Evolutionary conservation across 2,888 invertebrate species (phyloP).

Genomic region (Xiphydria camelus): DNA sequence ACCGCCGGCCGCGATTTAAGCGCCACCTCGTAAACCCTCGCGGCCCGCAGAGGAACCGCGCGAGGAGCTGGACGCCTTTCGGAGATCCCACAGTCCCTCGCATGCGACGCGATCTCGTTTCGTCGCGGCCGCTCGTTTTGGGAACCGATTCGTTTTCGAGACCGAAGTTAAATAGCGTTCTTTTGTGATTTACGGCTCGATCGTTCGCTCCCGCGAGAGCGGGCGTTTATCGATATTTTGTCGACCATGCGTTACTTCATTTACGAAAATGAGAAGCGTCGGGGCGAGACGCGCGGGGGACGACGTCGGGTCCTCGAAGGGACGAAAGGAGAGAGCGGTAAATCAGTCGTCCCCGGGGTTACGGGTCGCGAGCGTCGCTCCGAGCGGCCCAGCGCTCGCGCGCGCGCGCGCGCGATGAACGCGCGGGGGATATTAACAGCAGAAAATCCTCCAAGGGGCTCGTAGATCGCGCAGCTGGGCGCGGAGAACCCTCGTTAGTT

Average conservation of each 20-base stretch:
- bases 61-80: not conserved
- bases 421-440: conserved; percentile 32
- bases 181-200: no score
- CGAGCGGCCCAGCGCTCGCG: no score
- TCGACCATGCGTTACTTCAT: conserved; percentile 29
- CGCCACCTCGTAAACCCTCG: conserved; percentile 24
- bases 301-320: conserved; percentile 7
- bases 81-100: not conserved
- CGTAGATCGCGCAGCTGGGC: conserved; percentile 21
- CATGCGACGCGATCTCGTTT: not conserved
- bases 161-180: no score
- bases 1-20: conserved; percentile 22
- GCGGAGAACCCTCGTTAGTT: conserved; percentile 25
- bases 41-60: not conserved
- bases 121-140: not conserved
- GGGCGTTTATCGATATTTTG: conserved; percentile 22
- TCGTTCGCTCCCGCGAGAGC: not conserved
- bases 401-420: no score
- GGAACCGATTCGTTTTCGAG: not conserved
- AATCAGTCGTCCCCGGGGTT: conserved; percentile 40
- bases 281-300: not conserved
- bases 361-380: conserved; percentile 32
- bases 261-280: conserved; percentile 12
- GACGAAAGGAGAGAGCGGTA: conserved; percentile 24
- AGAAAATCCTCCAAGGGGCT: conserved; percentile 25